phyloP scores from a whole-genome alignment of 2,797 vertebrate species.

The Betta splendens region DNA sequence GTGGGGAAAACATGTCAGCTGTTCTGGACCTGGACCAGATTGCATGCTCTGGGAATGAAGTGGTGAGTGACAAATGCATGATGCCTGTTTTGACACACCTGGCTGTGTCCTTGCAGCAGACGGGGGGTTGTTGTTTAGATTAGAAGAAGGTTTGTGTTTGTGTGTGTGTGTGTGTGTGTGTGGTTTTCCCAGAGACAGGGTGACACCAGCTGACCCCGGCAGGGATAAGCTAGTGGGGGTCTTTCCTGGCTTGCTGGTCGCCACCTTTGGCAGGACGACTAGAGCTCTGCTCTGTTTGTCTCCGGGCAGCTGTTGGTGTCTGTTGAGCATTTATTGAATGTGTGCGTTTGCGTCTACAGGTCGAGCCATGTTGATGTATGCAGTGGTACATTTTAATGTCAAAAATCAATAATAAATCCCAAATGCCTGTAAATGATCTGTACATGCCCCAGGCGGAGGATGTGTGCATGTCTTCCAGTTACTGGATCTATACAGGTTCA shows the following conservation, averaged over 20 bases:
- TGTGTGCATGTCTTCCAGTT: conserved; percentile 16
- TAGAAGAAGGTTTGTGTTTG: conserved; percentile 30
- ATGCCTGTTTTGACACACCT: conserved; percentile 59
- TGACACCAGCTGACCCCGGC: conserved; percentile 42
- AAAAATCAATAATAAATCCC: conserved; percentile 41
- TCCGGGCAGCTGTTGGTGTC: conserved; percentile 37
- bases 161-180: conserved; percentile 42
- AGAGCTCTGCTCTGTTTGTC: conserved; percentile 28
- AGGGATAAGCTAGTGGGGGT: conserved; percentile 27
- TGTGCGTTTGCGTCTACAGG: conserved; percentile 19
- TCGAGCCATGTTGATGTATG: conserved; percentile 44
- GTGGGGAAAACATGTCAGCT: conserved; percentile 83
- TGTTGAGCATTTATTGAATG: conserved; percentile 38
- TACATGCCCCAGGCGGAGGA: conserved; percentile 12
- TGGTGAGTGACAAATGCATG: conserved; percentile 80
- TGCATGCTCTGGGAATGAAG: conserved; percentile 79
- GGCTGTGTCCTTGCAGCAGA: conserved; percentile 40
- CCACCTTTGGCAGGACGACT: conserved; percentile 29
- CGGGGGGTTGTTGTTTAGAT: conserved; percentile 36
- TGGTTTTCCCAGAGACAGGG: conserved; percentile 26
- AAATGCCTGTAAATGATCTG: conserved; percentile 27
- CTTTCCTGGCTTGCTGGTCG: conserved; percentile 43
- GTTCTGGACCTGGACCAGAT: conserved; percentile 85
- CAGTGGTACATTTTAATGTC: conserved; percentile 46
- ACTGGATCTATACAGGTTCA: conserved; percentile 3